Evolutionary conservation across 2,888 invertebrate genomes (phyloP), one percentile per base, ranked within the genome.

Genomic region (Orthonevra nobilis): DNA sequence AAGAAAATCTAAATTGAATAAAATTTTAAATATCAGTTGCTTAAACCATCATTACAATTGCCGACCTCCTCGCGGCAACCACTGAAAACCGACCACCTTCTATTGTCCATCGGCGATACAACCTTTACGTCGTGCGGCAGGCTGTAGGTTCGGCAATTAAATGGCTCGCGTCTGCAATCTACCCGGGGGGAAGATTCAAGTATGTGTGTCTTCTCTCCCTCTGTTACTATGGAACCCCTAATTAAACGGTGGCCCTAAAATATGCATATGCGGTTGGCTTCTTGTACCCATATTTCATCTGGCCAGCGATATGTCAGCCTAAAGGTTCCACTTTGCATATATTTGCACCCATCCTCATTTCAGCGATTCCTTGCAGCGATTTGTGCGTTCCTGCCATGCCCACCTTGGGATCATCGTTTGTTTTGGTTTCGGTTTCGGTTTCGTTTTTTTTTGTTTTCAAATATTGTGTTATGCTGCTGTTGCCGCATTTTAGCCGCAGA

Each of bases 191-290:
- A 23, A 64, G 63, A 52, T 63, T 2, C 14, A 5, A 4, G 23
- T 23, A 23, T n/a, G 2, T 15, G 1, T 23, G n/a, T 30, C 12
- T 14, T 50, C 48, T 20, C 52, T 19, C 34, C 26, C 30, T 32
- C 54, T 12, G 69, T 54, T 56, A 58, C 68, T 81, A 73, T 58
- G 60, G 30, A 75, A 69, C 87, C 86, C 86, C 86, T 87, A 87
- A 88, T 87, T 87, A 87, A 87, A 87, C 87, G 83, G 87, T 87
- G 87, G 87, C 87, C 77, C 86, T 86, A 86, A 87, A 87, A 87
- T 88, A 88, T 87, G 88, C 87, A 87, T 87, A 87, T 79, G 81
- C 69, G 69, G 81, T 68, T 42, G 58, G 82, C 81, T 74, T 70
- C 81, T 83, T 84, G 84, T 85, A 83, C 83, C 86, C 86, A 87